A percentile compares a stretch with the other conserved stretches of the same genome.
These are phyloP conservation scores for Ochotona princeps DNA, from an alignment of 2,113 vertebrate species.

Conservation along the genomic window DNA sequence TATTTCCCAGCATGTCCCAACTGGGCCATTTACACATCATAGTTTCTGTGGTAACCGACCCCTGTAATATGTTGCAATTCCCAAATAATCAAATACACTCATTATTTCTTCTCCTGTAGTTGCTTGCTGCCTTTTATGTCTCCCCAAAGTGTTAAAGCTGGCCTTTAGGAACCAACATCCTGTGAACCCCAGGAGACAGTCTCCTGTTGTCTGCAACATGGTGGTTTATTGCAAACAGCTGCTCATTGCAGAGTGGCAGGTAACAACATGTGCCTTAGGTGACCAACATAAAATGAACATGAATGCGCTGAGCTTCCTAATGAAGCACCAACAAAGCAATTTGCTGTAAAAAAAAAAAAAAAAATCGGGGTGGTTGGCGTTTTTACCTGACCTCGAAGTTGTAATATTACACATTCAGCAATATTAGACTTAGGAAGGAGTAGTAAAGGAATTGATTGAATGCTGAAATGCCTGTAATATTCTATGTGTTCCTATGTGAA, in stretches of 20 bases:
- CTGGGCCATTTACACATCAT: constrained; percentile 50
- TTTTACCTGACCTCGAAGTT: constrained; percentile 27
- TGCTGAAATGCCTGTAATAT: neutral
- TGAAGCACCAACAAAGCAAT: neutral
- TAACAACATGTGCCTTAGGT: constrained; percentile 78
- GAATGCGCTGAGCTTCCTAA: constrained; percentile 47
- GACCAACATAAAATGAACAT: constrained; percentile 69
- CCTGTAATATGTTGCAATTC: constrained; percentile 45
- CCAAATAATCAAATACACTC: constrained; percentile 53
- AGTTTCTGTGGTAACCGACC: constrained; percentile 57
- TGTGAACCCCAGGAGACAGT: constrained; percentile 76
- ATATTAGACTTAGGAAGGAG: neutral
- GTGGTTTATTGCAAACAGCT: constrained; percentile 80
- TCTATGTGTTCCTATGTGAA: neutral
- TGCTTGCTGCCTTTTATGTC: constrained; percentile 68
- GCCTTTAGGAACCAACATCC: constrained; percentile 81
- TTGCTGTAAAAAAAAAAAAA: neutral
- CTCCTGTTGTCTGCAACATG: constrained; percentile 61
- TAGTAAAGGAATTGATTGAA: neutral
- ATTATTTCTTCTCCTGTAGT: constrained; percentile 61
- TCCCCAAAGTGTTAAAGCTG: constrained; percentile 78
- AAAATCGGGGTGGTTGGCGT: no score
- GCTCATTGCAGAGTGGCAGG: constrained; percentile 76
- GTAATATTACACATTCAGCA: neutral
- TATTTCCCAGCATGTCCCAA: constrained; percentile 36